Conservation (phyloP, 2,888 invertebrate genomes). For the Trilocha varians region DNA sequence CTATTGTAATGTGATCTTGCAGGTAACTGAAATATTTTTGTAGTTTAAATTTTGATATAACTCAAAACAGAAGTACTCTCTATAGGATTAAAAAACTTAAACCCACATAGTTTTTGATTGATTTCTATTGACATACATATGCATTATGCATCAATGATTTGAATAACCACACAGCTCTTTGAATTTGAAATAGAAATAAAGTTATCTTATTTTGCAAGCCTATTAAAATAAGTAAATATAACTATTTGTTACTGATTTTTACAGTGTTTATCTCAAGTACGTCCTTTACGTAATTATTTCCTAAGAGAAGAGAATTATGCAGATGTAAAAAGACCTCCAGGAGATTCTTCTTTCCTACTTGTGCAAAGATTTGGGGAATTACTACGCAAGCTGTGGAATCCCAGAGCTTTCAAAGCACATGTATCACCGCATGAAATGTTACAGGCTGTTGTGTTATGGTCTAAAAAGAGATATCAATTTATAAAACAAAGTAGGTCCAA, state of each 20-base stretch:
- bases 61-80: no score
- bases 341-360: slow-evolving; percentile 92
- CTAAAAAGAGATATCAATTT: slow-evolving; percentile 97
- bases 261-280: slow-evolving; percentile 97
- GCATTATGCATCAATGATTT: no score
- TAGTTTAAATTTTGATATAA: neutral
- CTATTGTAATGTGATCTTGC: slow-evolving; percentile 98
- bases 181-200: no score
- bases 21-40: slow-evolving; percentile 70
- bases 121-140: no score
- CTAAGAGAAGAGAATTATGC: slow-evolving; percentile 94
- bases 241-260: slow-evolving; percentile 22
- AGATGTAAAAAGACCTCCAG: slow-evolving; percentile 91
- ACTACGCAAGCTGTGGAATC: slow-evolving; percentile 98
- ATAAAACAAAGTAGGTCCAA: slow-evolving; percentile 89
- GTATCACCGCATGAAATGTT: slow-evolving; percentile 99
- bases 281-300: slow-evolving; percentile 95
- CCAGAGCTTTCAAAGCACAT: slow-evolving; percentile 98
- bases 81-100: no score
- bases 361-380: slow-evolving; percentile 96
- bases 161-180: no score
- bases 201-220: no score
- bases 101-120: no score
- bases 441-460: slow-evolving; percentile 97
- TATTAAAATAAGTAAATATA: neutral